Evolutionary conservation across 1,140 invertebrate species (phyloP).

Genomic region (Halyomorpha halys): DNA sequence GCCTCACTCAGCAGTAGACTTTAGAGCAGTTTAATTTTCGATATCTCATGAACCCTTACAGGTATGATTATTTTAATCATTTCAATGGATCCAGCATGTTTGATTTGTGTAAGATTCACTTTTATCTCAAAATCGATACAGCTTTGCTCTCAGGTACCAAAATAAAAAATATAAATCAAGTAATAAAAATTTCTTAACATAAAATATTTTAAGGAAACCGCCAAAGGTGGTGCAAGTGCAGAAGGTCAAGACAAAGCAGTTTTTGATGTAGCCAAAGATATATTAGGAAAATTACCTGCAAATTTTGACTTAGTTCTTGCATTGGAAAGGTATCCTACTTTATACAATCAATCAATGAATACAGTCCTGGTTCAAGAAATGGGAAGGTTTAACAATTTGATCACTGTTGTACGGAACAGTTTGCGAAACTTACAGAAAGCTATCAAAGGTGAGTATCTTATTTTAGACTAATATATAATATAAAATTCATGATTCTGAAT

Average conservation of each 20-base stretch:
- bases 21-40: no score
- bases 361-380: conserved; percentile 91
- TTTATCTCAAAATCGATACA: no score
- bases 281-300: conserved; percentile 59
- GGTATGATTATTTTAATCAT: no score
- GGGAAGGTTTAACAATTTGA: conserved; percentile 74
- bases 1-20: no score
- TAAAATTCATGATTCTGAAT: no score
- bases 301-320: conserved; percentile 58
- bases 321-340: conserved; percentile 63
- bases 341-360: conserved; percentile 79
- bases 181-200: no score
- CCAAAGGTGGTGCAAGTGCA: conserved; percentile 34
- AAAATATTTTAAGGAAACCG: conserved; percentile 34
- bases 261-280: conserved; percentile 55
- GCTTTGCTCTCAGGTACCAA: no score
- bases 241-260: conserved; percentile 57
- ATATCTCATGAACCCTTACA: no score
- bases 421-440: conserved; percentile 74
- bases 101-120: no score
- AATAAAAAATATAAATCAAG: no score
- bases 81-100: no score
- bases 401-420: conserved; percentile 60
- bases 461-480: no score
- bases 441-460: conserved; percentile 58